Conservation (phyloP, 2,113 vertebrate species). For the Astatotilapia flaviijosephi region DNA sequence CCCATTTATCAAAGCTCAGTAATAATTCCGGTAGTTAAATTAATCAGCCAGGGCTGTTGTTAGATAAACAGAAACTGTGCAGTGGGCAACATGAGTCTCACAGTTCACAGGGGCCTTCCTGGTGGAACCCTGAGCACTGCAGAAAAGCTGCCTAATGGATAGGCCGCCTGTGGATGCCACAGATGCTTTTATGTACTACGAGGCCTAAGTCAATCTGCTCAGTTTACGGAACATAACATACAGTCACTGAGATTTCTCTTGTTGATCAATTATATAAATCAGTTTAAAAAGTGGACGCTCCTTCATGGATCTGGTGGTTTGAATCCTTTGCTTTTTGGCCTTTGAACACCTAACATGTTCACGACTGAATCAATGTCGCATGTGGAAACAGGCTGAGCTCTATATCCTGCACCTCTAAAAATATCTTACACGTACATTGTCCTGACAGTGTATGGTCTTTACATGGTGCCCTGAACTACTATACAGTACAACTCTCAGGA, state of each 20-base stretch:
- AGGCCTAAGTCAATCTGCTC: constrained; percentile 19
- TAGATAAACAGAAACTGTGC: constrained; percentile 6
- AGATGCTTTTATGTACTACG: constrained; percentile 31
- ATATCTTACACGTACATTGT: not conserved
- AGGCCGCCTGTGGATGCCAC: constrained; percentile 19
- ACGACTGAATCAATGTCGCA: not conserved
- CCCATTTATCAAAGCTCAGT: not conserved
- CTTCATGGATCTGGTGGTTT: not conserved
- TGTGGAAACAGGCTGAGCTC: not conserved
- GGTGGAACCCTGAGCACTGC: constrained; percentile 1
- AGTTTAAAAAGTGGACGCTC: not conserved
- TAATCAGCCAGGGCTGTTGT: constrained; percentile 1
- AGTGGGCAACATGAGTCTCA: not conserved
- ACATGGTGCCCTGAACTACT: not conserved
- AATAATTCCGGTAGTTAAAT: not conserved
- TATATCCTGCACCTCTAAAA: not conserved
- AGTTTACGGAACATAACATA: not conserved
- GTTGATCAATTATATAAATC: not conserved
- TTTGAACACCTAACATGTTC: not conserved
- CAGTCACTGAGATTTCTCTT: not conserved
- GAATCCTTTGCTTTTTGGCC: not conserved
- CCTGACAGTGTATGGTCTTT: not conserved
- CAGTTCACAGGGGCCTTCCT: constrained; percentile 4
- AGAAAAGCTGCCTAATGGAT: constrained; percentile 20
- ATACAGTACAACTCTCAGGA: not conserved